Percentiles rank a stretch among this genome's conserved stretches.
These are phyloP conservation scores for Mystacides longicornis DNA, from an alignment of 2,888 invertebrate genomes.

Conservation along the genomic window DNA sequence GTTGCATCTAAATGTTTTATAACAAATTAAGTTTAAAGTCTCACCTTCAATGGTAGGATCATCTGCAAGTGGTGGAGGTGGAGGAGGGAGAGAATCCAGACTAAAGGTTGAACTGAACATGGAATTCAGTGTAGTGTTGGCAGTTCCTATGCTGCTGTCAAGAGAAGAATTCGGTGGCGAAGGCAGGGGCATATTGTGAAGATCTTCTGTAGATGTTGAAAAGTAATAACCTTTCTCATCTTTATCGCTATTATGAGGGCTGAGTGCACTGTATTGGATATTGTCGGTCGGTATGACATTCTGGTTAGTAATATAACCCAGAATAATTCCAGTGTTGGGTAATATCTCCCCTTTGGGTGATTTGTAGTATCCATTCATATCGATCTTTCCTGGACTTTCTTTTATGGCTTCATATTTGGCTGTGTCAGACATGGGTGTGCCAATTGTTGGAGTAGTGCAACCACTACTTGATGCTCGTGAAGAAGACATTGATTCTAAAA, in stretches of 20 bases:
- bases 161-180: conserved; percentile 51
- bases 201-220: conserved; percentile 16
- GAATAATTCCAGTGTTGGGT: conserved; percentile 17
- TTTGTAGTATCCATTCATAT: conserved; percentile 20
- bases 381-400: not conserved
- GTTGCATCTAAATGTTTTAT: too few species aligned
- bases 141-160: conserved; percentile 51
- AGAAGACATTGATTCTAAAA: conserved; percentile 29
- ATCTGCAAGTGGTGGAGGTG: conserved; percentile 52
- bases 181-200: conserved; percentile 54
- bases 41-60: conserved; percentile 19
- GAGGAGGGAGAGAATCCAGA: conserved; percentile 73
- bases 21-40: too few species aligned
- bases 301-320: conserved; percentile 20
- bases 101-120: conserved; percentile 73
- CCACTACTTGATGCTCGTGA: conserved; percentile 33
- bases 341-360: conserved; percentile 15
- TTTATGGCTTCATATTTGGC: not conserved
- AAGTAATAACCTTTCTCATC: conserved; percentile 7
- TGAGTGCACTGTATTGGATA: not conserved
- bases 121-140: conserved; percentile 31
- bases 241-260: not conserved
- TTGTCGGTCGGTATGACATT: conserved; percentile 8
- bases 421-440: conserved; percentile 29
- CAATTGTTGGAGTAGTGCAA: conserved; percentile 33